A percentile compares a stretch with the other conserved stretches of the same genome.
These are phyloP conservation scores for Oxyruncus cristatus DNA, from an alignment of 2,113 vertebrate genomes.

Conservation along the genomic window DNA sequence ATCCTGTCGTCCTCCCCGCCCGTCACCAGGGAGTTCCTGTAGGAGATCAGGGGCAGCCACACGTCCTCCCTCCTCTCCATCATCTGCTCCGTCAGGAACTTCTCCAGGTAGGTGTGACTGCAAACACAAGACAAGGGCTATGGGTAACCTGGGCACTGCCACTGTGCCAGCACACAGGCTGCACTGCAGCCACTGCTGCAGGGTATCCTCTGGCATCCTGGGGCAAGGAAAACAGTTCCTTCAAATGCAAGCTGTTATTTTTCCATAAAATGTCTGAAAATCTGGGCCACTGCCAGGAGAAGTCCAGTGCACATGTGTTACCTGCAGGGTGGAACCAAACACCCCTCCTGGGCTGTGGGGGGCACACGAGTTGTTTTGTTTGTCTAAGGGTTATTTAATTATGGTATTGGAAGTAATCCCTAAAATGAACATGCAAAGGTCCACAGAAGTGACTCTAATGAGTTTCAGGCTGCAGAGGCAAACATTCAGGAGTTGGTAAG, in stretches of 20 bases:
- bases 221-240: not conserved
- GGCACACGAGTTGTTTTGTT: not conserved
- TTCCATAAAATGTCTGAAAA: not conserved
- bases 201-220: not conserved
- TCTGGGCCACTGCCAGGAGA: not conserved
- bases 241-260: not conserved
- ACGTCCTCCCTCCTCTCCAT: conserved; percentile 97
- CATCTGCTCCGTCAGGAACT: conserved; percentile 97
- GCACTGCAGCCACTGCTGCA: not conserved
- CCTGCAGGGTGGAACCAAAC: not conserved
- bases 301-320: not conserved
- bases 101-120: conserved; percentile 96
- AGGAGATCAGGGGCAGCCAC: conserved; percentile 97
- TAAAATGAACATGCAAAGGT: not conserved
- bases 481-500: not conserved
- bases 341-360: not conserved
- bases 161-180: not conserved
- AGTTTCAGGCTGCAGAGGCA: not conserved
- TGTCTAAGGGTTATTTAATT: not conserved
- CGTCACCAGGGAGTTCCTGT: conserved; percentile 94
- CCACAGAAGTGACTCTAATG: not conserved
- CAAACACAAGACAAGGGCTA: not conserved
- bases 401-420: not conserved
- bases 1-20: conserved; percentile 95
- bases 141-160: not conserved